Base-by-base conservation (phyloP, 2,888 invertebrate species). In the Meta bourneti region DNA sequence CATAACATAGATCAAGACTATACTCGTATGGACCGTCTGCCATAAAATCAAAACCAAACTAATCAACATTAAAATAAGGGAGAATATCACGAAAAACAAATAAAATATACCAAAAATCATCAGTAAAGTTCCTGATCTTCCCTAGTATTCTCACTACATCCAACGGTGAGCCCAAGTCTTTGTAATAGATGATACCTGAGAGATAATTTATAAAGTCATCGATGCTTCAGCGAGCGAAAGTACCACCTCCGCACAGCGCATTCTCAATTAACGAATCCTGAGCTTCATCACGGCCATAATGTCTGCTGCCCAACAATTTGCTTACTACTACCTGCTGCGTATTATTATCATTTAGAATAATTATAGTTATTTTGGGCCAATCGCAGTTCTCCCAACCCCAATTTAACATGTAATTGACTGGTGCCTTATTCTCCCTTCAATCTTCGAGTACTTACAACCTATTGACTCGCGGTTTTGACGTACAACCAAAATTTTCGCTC, bases 341-440 rank as follows among this genome's bases (percentile, higher is more conserved):
- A 83, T 89, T 77, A 89, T 89, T 89, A 89, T 83, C 78, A 89
- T 89, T 89, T 89, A 83, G 89, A 89, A 83, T 89, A 89, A 89
- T 89, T 89, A 89, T 71, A 83, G 89, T 89, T 89, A 89, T 89
- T 89, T 52, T 72, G 70, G 77, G 52, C 82, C 89, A 89, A 89
- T 89, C 82, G 77, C 70, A 78, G 83, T 34, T 54, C 75, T 80
- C 81, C 71, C 74, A 81, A 69, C 89, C 83, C 54, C 83, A 82
- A 77, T 82, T 89, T 89, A 89, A 77, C 77, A 20, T 89, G 71
- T 89, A 89, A 89, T 89, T 89, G 89, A 83, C 70, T 74, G 77
- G 77, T 80, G 88, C 81, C 74, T 52, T 61, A 74, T 48, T 54
- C 72, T 49, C 74, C 20, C 81, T 75, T 75, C 49, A 82, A 81